These are phyloP conservation scores for Dendrocincla tyrannina DNA, from an alignment of 2,797 vertebrate genomes.

Conservation along the genomic window DNA sequence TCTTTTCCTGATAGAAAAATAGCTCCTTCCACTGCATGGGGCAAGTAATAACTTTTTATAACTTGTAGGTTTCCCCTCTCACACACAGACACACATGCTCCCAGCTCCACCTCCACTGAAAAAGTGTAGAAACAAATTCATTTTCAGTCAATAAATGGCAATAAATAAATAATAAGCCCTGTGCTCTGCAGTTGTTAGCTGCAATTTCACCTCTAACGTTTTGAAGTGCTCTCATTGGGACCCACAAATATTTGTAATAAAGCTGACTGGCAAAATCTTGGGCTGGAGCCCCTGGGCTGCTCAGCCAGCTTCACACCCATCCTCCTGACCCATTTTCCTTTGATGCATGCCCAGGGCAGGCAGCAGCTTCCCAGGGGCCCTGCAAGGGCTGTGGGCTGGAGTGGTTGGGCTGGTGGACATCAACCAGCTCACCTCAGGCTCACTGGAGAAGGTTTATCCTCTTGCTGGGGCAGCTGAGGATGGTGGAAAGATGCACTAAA, in stretches of 20 bases:
- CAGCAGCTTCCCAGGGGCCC: background rate
- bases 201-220: background rate
- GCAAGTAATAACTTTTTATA: background rate
- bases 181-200: background rate
- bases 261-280: slow-evolving; percentile 41
- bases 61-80: rapidly evolving
- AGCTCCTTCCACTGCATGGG: background rate
- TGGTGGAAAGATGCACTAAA: background rate
- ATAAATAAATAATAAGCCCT: slow-evolving; percentile 17
- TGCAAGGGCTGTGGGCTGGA: background rate
- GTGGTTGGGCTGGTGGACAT: background rate
- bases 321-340: background rate
- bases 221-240: slow-evolving; percentile 11
- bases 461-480: background rate
- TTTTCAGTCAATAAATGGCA: slow-evolving; percentile 51
- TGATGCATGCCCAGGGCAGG: background rate
- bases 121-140: slow-evolving; percentile 38
- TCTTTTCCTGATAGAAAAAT: background rate
- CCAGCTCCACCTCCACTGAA: background rate
- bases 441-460: background rate
- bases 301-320: slow-evolving; percentile 20
- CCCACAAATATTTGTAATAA: slow-evolving; percentile 54
- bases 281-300: background rate
- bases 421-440: background rate
- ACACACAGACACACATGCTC: background rate